Conservation (phyloP, 2,113 vertebrate genomes). For the Stegostoma tigrinum region DNA sequence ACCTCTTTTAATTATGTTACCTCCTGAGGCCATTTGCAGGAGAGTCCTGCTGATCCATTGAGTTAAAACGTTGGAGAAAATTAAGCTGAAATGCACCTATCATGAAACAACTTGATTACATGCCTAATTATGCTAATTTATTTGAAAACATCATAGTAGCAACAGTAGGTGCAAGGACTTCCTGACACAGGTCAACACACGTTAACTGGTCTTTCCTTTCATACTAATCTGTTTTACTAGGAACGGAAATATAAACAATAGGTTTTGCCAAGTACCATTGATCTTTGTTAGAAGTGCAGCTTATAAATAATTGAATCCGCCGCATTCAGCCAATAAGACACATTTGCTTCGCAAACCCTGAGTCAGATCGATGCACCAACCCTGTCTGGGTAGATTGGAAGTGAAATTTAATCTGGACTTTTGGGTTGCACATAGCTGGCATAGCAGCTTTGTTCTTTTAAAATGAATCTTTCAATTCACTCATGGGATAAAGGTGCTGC, state of each 20-base stretch:
- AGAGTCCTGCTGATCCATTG: neutral
- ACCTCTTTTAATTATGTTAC: neutral
- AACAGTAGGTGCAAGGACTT: neutral
- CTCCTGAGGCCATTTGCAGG: neutral
- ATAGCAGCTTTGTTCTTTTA: neutral
- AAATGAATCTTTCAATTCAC: neutral
- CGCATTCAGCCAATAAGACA: neutral
- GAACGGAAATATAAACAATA: slow-evolving; percentile 7
- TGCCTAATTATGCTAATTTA: neutral
- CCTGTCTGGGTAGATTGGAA: neutral
- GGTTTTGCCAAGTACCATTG: slow-evolving; percentile 18
- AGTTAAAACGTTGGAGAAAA: neutral
- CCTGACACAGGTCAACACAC: neutral
- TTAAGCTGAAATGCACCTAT: neutral
- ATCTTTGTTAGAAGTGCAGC: slow-evolving; percentile 14
- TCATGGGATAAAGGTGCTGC: no score
- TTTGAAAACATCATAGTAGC: neutral
- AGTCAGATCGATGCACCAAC: neutral
- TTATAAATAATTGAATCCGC: slow-evolving; percentile 30
- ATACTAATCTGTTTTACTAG: neutral
- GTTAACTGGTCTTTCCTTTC: neutral
- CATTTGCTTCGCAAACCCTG: neutral
- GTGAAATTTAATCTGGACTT: neutral
- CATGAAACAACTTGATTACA: neutral
- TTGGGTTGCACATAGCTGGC: neutral